Base-by-base conservation (phyloP, 2,797 vertebrate genomes). In the Orientallactaga sibirica region DNA sequence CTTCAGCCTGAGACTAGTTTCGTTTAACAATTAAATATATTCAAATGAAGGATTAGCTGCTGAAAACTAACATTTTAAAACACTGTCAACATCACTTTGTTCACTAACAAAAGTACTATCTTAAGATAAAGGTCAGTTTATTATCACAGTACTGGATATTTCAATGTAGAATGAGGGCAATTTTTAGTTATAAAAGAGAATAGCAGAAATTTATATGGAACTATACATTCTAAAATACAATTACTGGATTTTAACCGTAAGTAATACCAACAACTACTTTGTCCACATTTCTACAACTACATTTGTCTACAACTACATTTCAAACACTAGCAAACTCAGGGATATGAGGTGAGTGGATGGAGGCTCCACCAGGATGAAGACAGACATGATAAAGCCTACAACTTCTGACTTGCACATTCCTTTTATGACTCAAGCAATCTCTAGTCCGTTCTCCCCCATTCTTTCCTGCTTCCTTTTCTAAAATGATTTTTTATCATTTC, bases 51-150 rank as follows among this genome's bases (percentile, higher is more conserved):
- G 62, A 79, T 11, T 16, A 90, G 6, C 24, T 88, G 86, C 71
- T 92, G 33, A 93, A 96, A 95, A 91, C 8, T 77, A 41, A 20
- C 29, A 93, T 91, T 84, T 94, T 62, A 74, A 91, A 89, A 75
- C 58, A 91, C 15, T 88, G 2, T 85, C 88, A 94, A 68, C 3
- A 80, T 52, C 66, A 88, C 25, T 92, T 86, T 82, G 37, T 10
- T 74, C 24, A 90, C 8, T 20, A 29, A 84, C 25, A 90, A 95
- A 94, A 94, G 88, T 5, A 93, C 79, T 48, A 81, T 84, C 86
- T 87, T 52, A 79, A 93, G 79, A 52, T 77, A 83, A 79, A 91
- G 19, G 29, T 84, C 68, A 87, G 22, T 77, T 93, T 84, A 89
- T 27, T 52, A 37, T 68, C 24, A 91, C 33, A 92, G 82, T 62